Base-by-base conservation (phyloP, 2,113 vertebrate genomes). In the Percina caprodes region DNA sequence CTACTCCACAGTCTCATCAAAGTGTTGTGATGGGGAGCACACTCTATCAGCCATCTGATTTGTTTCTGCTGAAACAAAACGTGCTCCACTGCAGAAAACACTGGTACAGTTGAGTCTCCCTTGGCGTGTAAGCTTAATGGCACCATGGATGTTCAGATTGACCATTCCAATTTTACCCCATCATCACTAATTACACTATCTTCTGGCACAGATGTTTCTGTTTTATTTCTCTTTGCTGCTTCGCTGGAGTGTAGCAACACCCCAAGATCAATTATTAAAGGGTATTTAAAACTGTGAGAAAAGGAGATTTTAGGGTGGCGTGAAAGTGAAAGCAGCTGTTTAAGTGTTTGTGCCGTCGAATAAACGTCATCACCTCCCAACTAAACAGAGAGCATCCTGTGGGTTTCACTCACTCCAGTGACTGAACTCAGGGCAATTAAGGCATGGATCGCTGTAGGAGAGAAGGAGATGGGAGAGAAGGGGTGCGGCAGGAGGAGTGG, bases 181-280 rank as follows among this genome's bases (percentile, higher is more conserved):
- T 85, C 76, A 72, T 56, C 33, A 71, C 82, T 91, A 88, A 93
- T 91, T 91, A 92, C 82, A 69, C 68, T 56, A 82, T 88, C 85
- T 88, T 82, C 49, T 80, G 52, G 58, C 79, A n/a, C 87, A 93
- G 82, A 92, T 88, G 81, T 84, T 91, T 87, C 72, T 26, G 77
- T 87, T 88, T 84, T 85, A 89, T 90, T 89, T 91, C 84, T 87
- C 78, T 86, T 87, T 82, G 55, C 80, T 81, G 86, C 85, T 85
- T 79, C 72, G 69, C 73, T 86, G 78, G 78, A 88, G 84, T 89
- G 89, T 63, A 85, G 86, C 85, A 86, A 89, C 86, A 83, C 91
- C 82, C 84, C 66, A 89, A 91, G 90, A 93, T 93, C 88, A 93
- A 93, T 94, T 94, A 93, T 90, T 90, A 88, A 93, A 89, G 87